phyloP scores from a whole-genome alignment of 2,797 vertebrate genomes.

The Sebastes vulpes region DNA sequence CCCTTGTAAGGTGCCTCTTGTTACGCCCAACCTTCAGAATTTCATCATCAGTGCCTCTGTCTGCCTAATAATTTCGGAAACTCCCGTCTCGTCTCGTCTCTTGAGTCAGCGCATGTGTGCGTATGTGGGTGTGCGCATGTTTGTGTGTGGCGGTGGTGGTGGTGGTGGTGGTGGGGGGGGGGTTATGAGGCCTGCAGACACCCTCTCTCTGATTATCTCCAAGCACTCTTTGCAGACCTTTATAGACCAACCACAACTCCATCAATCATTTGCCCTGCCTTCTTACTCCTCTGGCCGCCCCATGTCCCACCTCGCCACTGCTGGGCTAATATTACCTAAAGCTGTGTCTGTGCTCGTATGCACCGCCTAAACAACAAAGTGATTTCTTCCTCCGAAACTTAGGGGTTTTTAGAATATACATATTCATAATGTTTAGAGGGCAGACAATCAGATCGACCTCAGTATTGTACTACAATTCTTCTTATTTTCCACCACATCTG shows the following conservation, averaged over 20 bases:
- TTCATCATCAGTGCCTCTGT: slow-evolving; percentile 97
- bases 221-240: slow-evolving; percentile 95
- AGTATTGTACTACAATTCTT: not conserved
- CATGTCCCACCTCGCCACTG: slow-evolving; percentile 67
- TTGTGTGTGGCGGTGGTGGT: slow-evolving; percentile 53
- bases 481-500: not conserved
- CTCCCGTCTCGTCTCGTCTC: slow-evolving; percentile 91
- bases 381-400: slow-evolving; percentile 23
- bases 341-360: slow-evolving; percentile 44
- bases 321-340: slow-evolving; percentile 71
- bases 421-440: slow-evolving; percentile 44
- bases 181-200: slow-evolving; percentile 88
- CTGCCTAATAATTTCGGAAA: slow-evolving; percentile 97
- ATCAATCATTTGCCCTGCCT: slow-evolving; percentile 94
- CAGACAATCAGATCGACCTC: slow-evolving; percentile 19
- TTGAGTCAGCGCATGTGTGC: slow-evolving; percentile 65
- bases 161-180: slow-evolving; percentile 59
- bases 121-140: slow-evolving; percentile 61
- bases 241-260: slow-evolving; percentile 98
- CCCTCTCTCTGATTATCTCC: slow-evolving; percentile 98
- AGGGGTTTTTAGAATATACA: slow-evolving; percentile 21
- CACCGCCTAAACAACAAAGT: slow-evolving; percentile 13
- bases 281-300: slow-evolving; percentile 84
- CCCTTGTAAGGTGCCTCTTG: slow-evolving; percentile 98
- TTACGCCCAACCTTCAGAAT: slow-evolving; percentile 99